phyloP scores from a whole-genome alignment of 1,140 invertebrate genomes.

The Euwallacea fornicatus region DNA sequence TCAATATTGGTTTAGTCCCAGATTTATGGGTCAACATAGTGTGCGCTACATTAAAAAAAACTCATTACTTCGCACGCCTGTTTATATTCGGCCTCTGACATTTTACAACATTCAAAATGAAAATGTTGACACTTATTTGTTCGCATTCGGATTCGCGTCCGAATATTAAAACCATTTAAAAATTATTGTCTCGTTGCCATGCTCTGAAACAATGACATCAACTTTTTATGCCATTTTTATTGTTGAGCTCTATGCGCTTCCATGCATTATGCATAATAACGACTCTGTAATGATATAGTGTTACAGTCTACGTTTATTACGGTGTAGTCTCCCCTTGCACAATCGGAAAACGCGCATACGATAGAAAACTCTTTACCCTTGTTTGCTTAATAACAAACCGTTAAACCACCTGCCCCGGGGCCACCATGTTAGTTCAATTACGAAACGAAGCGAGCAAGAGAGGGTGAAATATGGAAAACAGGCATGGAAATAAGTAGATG shows the following conservation, averaged over 20 bases:
- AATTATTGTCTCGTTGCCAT: background rate
- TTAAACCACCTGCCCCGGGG: no score
- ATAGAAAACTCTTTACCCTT: no score
- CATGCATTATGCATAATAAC: no score
- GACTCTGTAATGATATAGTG: no score
- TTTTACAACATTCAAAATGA: slow-evolving; percentile 23
- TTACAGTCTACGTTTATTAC: no score
- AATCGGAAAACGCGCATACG: no score
- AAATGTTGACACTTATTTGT: slow-evolving; percentile 20
- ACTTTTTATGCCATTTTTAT: background rate
- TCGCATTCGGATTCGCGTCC: slow-evolving; percentile 8
- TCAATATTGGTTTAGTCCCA: no score
- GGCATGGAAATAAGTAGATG: no score
- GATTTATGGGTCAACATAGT: slow-evolving; percentile 10
- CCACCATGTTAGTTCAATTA: no score
- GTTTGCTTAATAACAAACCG: no score
- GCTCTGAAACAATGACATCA: background rate
- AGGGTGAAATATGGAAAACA: background rate
- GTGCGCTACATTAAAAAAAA: slow-evolving; percentile 15
- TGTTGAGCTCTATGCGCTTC: background rate
- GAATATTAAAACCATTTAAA: slow-evolving; percentile 17
- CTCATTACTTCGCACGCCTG: slow-evolving; percentile 7
- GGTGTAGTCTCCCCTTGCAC: no score
- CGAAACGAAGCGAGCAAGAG: no score
- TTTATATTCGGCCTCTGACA: slow-evolving; percentile 15